Base-by-base conservation (phyloP, 2,113 vertebrate genomes). In the Paradisaea rubra region DNA sequence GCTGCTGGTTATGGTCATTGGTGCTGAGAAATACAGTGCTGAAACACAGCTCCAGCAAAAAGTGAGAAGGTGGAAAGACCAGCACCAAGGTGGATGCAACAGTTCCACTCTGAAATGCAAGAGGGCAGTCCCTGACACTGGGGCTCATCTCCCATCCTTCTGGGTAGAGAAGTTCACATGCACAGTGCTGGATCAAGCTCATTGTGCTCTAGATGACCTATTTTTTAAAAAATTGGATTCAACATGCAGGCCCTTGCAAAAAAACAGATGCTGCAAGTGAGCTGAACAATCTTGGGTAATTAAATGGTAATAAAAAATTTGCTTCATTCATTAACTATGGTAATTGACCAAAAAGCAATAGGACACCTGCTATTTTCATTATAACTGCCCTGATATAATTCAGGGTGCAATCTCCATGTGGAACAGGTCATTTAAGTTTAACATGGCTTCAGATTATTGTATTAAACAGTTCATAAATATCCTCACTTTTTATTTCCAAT, bases 341-440 rank as follows among this genome's bases (percentile, higher is more conserved):
- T 91, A 96, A 97, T 85, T 97, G 94, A 96, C 73, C 76, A 91
- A 94, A 96, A 96, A 95, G 90, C 91, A 80, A 65, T 60, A 83
- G 60, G 80, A 88, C 81, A 71, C 80, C 85, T 54, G 72, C 86
- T 93, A 92, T 92, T 93, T 97, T 94, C 94, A 91, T 86, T 91
- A 60, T 72, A 92, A 95, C 74, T 78, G 74, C 59, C 82, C 88
- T 11, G 5, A 68, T 61, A 92, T 68, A 83, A 94, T 92, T 87
- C 71, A 95, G 79, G 39, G 53, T 80, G 37, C n/a, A 76, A 71
- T 22, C 81, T 94, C 78, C 60, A 31, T 76, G 65, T 79, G 66
- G 49, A 93, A 88, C 37, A 92, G 70, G 92, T 88, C 83, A 90
- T 66, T 86, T 41, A 68, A 71, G n/a, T 86, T 92, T 94, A 81